Evolutionary conservation across 1,140 invertebrate species (phyloP), one percentile per base, ranked within the genome.

Genomic region (Eupristina koningsbergeri): DNA sequence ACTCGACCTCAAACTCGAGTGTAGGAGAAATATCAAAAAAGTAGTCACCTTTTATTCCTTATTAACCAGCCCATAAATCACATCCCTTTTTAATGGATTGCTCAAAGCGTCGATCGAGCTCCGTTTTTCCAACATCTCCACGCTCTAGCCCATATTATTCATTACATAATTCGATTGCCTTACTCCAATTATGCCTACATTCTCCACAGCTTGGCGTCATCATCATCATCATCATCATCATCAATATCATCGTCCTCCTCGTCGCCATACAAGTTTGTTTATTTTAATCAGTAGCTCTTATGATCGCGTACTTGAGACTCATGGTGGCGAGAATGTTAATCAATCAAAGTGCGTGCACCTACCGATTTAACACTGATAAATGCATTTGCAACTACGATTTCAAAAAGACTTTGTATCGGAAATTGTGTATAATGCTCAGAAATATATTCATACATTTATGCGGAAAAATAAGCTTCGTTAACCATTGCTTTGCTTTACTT

Each of bases 331-430:
- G 17, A 36, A 29, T 26, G 34, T 36, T 61, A 61, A 73, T 81
- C 79, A 41, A 61, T 81, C 79, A 73, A 31, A 50, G n/a, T 58
- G 45, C 6, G 29, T 17, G 11, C 29, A 0, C 1, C 0, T 13
- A 58, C 17, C 2, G 19, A 2, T 34, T 31, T 73, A 7, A 17
- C 19, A 61, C 17, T 1, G 9, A 73, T 41, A 41, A 50, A 81
- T 58, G 29, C 11, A 15, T 39, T 73, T 31, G 11, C n/a, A 31
- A 19, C 5, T 31, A 53, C 53, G 29, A 77, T 39, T 58, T 41
- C 34, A 31, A 39, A 75, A 75, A 77, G 53, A 63, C 75, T n/a
- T 77, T 63, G 63, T 15, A 47, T n/a, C 75, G 53, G 41, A 41
- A 71, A n/a, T 22, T 1, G 63, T 61, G 61, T n/a, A n/a, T n/a